phyloP scores from a whole-genome alignment of 2,797 vertebrate genomes.

The Peromyscus attwateri region DNA sequence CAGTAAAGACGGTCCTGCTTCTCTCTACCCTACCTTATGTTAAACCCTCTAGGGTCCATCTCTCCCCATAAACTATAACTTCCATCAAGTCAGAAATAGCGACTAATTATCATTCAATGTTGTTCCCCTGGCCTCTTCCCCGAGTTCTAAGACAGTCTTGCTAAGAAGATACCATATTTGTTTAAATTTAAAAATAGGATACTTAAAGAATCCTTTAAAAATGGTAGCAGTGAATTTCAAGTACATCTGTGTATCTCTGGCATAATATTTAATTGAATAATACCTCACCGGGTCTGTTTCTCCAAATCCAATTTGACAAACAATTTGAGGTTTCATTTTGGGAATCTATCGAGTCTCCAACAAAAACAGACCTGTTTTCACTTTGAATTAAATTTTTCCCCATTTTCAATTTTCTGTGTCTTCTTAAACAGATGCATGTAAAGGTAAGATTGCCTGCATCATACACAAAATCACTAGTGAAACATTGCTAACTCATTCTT shows the following conservation, averaged over 20 bases:
- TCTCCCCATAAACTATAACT: neutral
- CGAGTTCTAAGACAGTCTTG: constrained; percentile 13
- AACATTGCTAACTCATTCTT: neutral
- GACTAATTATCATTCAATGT: neutral
- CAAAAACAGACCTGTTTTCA: constrained; percentile 57
- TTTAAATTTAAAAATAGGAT: neutral
- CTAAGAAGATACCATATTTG: neutral
- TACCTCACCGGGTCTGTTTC: constrained; percentile 3
- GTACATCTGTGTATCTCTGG: neutral
- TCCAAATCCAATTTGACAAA: constrained; percentile 61
- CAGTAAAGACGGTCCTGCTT: too few species aligned
- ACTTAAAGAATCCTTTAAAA: neutral
- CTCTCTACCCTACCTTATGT: neutral
- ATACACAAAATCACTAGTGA: neutral
- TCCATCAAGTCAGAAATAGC: neutral
- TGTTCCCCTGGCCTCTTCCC: neutral
- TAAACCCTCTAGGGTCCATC: neutral
- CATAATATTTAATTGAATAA: constrained; percentile 26
- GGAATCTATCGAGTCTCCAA: constrained; percentile 16
- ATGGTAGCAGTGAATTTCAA: neutral
- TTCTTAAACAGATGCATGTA: neutral
- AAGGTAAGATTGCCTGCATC: neutral
- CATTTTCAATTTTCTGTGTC: constrained; percentile 9
- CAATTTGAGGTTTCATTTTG: constrained; percentile 55
- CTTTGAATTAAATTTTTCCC: constrained; percentile 56